Percentiles rank a stretch among this genome's conserved stretches.
phyloP scores from a whole-genome alignment of 2,113 vertebrate genomes.

The Eulacestoma nigropectus region DNA sequence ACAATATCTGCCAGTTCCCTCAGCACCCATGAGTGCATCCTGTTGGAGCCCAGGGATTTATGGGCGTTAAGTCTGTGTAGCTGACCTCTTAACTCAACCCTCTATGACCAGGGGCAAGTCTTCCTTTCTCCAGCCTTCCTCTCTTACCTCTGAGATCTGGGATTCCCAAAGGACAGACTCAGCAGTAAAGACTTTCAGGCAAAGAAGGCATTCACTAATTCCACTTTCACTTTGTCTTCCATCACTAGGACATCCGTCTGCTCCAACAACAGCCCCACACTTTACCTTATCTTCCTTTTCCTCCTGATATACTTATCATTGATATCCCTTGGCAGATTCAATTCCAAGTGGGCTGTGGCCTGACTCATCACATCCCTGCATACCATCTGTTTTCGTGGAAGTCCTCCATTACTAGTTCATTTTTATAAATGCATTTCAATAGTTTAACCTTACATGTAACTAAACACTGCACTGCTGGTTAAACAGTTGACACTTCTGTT shows the following conservation, averaged over 20 bases:
- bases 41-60: fast-evolving
- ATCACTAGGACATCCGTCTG: not conserved
- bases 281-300: not conserved
- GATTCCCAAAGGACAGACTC: not conserved
- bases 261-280: not conserved
- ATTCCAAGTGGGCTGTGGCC: not conserved
- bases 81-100: not conserved
- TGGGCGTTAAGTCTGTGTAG: not conserved
- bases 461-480: not conserved
- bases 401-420: not conserved
- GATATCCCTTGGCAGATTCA: not conserved
- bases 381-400: not conserved
- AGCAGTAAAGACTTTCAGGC: not conserved
- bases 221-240: not conserved
- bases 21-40: not conserved
- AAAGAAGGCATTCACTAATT: not conserved
- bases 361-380: not conserved
- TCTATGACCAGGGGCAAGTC: not conserved
- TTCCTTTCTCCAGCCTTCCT: not conserved
- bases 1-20: not conserved
- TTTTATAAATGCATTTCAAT: not conserved
- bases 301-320: not conserved
- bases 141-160: not conserved
- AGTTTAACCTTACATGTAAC: not conserved
- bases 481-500: not conserved